A percentile compares a stretch with the other conserved stretches of the same genome.
Evolutionary conservation across 1,140 invertebrate genomes (phyloP).

Genomic region (Belonocnema kinseyi): DNA sequence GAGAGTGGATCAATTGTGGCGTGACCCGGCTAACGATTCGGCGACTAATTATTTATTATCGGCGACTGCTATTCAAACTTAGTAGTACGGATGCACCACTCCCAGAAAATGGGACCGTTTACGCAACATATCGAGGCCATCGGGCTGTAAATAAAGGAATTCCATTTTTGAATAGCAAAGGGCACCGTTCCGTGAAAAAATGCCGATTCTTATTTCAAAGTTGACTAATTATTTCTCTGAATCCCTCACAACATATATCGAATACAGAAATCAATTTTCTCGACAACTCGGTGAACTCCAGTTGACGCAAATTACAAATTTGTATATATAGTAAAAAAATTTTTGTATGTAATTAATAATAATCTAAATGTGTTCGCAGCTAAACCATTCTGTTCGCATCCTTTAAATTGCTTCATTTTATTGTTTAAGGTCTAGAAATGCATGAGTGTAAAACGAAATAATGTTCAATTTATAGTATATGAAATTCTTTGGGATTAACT

Average conservation of each 20-base stretch:
- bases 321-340: neutral
- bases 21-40: conserved; percentile 30
- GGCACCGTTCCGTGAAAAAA: conserved; percentile 30
- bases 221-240: conserved; percentile 14
- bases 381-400: no score
- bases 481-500: no score
- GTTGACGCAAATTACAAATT: neutral
- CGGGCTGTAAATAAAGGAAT: conserved; percentile 14
- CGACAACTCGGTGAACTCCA: neutral
- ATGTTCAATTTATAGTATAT: no score
- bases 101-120: conserved; percentile 64
- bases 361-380: no score
- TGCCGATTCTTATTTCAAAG: conserved; percentile 5
- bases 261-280: neutral
- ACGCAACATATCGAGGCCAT: conserved; percentile 45
- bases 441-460: no score
- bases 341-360: no score
- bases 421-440: no score
- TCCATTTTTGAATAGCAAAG: conserved; percentile 27
- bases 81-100: conserved; percentile 64
- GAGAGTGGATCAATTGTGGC: conserved; percentile 29
- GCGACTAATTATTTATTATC: conserved; percentile 45
- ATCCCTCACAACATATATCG: neutral
- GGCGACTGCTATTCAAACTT: conserved; percentile 45
- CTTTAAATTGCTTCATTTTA: no score